These are phyloP conservation scores for Drosophila murphyi DNA, from an alignment of 1,140 invertebrate species.

Conservation along the genomic window DNA sequence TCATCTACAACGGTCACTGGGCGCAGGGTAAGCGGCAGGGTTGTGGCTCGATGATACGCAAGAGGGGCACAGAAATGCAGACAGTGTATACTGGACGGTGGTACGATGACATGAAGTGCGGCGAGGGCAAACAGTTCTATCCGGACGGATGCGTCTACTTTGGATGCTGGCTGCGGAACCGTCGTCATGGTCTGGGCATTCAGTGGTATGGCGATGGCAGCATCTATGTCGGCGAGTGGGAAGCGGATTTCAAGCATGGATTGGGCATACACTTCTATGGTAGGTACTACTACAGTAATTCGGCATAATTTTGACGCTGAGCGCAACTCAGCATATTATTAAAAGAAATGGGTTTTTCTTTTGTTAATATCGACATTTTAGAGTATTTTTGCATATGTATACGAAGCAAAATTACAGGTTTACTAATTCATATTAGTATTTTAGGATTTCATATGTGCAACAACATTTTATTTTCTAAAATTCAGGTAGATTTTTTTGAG, in stretches of 20 bases:
- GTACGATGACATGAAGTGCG: constrained; percentile 85
- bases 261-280: constrained; percentile 83
- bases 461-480: too few species aligned
- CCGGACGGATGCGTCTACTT: constrained; percentile 73
- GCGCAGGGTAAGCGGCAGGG: constrained; percentile 85
- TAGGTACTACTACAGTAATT: constrained; percentile 26
- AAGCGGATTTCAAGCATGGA: constrained; percentile 82
- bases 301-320: too few species aligned
- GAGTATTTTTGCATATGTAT: too few species aligned
- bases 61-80: constrained; percentile 51
- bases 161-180: constrained; percentile 85
- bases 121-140: constrained; percentile 82
- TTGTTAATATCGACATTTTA: too few species aligned
- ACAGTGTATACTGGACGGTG: constrained; percentile 85
- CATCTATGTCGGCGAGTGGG: constrained; percentile 86
- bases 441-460: too few species aligned
- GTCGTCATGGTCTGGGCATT: constrained; percentile 87
- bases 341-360: too few species aligned
- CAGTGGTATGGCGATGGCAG: constrained; percentile 85
- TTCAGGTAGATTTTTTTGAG: too few species aligned
- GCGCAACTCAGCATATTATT: too few species aligned
- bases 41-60: constrained; percentile 65
- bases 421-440: too few species aligned
- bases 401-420: too few species aligned
- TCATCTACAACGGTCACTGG: constrained; percentile 87